Evolutionary conservation across 2,888 invertebrate species (phyloP), one percentile per base, ranked within the genome.

Genomic region (Hyposoter dolosus): DNA sequence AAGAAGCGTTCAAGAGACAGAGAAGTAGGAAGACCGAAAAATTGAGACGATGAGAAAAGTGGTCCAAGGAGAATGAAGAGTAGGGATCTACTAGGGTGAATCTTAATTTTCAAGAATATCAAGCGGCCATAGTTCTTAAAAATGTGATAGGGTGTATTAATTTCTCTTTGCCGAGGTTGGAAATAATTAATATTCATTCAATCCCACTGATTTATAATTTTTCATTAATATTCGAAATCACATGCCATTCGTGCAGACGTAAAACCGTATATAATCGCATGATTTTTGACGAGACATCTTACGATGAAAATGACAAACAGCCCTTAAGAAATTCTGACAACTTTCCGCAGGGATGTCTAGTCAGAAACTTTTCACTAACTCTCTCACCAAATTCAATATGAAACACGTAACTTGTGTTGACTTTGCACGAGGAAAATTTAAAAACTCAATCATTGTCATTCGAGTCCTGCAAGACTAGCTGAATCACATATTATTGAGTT

Each of bases 41-140:
- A 77, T 78, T 74, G 63, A 74, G 71, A 74, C 50, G 47, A 72
- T 56, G 43, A 19, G 35, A 75, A 63, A 68, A 47, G 65, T 66
- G 47, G 50, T 35, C 32, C 35, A 66, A 66, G 56, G 77, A 68
- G 66, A 66, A 72, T 60, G 23, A 68, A 56, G n/a, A 72, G 50
- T 60, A 76, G 19, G 56, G 32, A 28, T 66, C 47, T 53, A 66
- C 43, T 17, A 75, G 77, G 78, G 72, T 56, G 56, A 74, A 75
- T 75, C 17, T 60, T 60, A 40, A 74, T 74, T 15, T 19, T 60
- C 23, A 23, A n/a, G 35, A 12, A 72, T 53, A 72, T 56, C 53
- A 71, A 32, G 12, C 0, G n/a, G 50, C 32, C 10, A 47, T n/a
- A 10, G n/a, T 32, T 50, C 50, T 50, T 32, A n/a, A n/a, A 71